Percentiles rank a stretch among this genome's conserved stretches.
phyloP scores from a whole-genome alignment of 2,797 vertebrate species.

The Carduelis carduelis region DNA sequence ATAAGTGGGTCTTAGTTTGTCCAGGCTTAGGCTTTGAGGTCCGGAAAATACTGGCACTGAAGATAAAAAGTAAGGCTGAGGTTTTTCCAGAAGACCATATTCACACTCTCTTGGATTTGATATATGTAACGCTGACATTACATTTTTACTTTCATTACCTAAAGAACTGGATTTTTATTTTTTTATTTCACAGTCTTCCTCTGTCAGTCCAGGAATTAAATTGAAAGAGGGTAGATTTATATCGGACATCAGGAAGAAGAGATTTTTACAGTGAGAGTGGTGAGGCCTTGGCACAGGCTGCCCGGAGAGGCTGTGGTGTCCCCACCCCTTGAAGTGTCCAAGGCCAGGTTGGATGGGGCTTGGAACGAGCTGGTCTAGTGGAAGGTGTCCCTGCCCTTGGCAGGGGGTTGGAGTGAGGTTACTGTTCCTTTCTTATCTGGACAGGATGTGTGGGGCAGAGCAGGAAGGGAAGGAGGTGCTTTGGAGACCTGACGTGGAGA shows the following conservation, averaged over 20 bases:
- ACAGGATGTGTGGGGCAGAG: fast-evolving
- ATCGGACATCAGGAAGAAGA: background rate
- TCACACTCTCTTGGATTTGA: background rate
- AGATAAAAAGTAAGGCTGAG: background rate
- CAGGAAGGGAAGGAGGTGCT: fast-evolving
- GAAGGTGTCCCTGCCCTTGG: background rate
- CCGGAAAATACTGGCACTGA: background rate
- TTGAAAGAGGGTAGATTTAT: background rate
- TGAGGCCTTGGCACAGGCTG: background rate
- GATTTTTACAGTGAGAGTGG: background rate
- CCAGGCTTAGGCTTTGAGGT: background rate
- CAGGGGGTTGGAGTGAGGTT: background rate
- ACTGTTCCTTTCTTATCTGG: background rate
- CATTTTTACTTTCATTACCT: background rate
- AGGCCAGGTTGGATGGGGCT: fast-evolving
- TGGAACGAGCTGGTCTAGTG: background rate
- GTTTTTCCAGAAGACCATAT: background rate
- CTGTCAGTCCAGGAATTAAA: background rate
- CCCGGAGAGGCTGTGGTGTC: too few species aligned
- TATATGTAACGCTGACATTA: background rate
- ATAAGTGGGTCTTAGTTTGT: background rate
- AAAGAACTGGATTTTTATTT: background rate
- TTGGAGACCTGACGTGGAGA: background rate
- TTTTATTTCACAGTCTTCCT: background rate
- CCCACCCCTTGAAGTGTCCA: too few species aligned